A percentile compares a stretch with the other conserved stretches of the same genome.
Evolutionary conservation across 2,113 vertebrate genomes (phyloP).

Genomic region (Neofelis nebulosa): DNA sequence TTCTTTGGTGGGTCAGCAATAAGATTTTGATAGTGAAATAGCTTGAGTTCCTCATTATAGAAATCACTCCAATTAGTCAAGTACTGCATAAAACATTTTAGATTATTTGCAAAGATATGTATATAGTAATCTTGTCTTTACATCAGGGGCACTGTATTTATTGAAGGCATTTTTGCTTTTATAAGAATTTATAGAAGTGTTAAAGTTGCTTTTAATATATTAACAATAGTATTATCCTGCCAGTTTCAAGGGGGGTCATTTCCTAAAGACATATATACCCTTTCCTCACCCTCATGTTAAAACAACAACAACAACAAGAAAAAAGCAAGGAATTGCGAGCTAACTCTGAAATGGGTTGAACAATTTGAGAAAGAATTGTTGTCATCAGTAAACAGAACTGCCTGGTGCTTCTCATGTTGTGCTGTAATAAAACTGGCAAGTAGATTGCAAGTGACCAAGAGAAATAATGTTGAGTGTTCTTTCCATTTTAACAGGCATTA

Average conservation of each 20-base stretch:
- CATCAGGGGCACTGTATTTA: constrained; percentile 47
- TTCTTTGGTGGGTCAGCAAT: constrained; percentile 37
- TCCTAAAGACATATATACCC: constrained; percentile 32
- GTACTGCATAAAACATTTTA: constrained; percentile 21
- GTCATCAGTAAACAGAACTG: neutral
- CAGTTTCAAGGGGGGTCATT: constrained; percentile 55
- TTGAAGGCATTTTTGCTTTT: constrained; percentile 59
- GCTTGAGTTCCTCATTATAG: neutral
- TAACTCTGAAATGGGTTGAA: constrained; percentile 25
- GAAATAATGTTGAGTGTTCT: neutral
- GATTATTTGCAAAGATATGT: neutral
- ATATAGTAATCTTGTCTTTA: constrained; percentile 46
- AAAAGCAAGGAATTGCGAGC: neutral
- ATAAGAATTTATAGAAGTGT: constrained; percentile 42
- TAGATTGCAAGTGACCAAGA: neutral
- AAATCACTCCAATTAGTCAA: constrained; percentile 52
- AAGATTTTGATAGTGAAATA: constrained; percentile 65
- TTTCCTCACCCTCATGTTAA: neutral
- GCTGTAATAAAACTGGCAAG: neutral
- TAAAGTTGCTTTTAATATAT: constrained; percentile 51
- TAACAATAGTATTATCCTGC: constrained; percentile 50
- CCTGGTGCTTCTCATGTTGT: neutral
- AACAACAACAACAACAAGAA: neutral
- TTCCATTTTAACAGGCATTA: neutral
- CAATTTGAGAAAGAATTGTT: constrained; percentile 12